Conservation (phyloP, 2,113 vertebrate species). For the Forbesichthys agassizii region DNA sequence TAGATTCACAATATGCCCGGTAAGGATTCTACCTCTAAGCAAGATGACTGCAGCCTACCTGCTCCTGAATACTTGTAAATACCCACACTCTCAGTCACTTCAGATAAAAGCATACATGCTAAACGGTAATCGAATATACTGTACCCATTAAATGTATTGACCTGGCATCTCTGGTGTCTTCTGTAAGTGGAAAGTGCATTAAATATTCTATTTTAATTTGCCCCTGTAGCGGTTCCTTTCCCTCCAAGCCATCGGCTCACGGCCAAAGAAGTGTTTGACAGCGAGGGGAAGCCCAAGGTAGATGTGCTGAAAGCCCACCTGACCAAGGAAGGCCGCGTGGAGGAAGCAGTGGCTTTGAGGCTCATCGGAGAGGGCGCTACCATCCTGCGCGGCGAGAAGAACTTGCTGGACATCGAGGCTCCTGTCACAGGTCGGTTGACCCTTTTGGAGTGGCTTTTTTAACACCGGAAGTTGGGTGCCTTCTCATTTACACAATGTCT, state of each 20-base stretch:
- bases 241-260: constrained; percentile 96
- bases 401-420: constrained; percentile 96
- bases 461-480: no score
- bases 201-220: constrained; percentile 20
- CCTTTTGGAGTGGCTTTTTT: no score
- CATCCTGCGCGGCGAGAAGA: constrained; percentile 94
- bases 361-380: constrained; percentile 94
- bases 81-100: no score
- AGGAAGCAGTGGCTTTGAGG: constrained; percentile 92
- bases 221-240: constrained; percentile 90
- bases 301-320: constrained; percentile 97
- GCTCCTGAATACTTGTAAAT: no score
- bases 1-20: no score
- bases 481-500: no score
- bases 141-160: no score
- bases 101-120: no score
- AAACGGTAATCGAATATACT: no score
- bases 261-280: constrained; percentile 98
- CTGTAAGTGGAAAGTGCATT: background rate
- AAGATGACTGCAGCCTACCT: no score
- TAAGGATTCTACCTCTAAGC: no score
- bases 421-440: constrained; percentile 89
- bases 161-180: no score
- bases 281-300: constrained; percentile 95
- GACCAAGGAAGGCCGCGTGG: constrained; percentile 97